Percentiles rank a stretch among this genome's conserved stretches.
Evolutionary conservation across 2,888 invertebrate genomes (phyloP).

Genomic region (Netelia inedita): DNA sequence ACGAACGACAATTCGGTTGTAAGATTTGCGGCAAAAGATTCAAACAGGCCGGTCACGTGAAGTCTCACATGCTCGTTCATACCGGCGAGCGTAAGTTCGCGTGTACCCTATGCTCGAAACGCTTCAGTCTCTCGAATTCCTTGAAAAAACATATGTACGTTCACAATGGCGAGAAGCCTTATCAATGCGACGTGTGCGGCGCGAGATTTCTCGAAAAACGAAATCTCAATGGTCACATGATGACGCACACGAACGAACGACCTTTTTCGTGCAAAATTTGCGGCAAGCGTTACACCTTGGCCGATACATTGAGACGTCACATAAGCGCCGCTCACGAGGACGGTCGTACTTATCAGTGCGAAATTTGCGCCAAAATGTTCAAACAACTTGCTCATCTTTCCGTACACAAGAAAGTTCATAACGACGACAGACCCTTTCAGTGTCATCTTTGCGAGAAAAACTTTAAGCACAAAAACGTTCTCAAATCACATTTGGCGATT

Average conservation of each 20-base stretch:
- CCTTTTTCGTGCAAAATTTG: conserved; percentile 80
- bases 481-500: conserved; percentile 85
- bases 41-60: conserved; percentile 85
- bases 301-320: conserved; percentile 79
- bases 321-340: conserved; percentile 80
- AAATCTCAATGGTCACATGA: conserved; percentile 78
- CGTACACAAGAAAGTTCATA: conserved; percentile 85
- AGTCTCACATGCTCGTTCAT: conserved; percentile 85
- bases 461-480: conserved; percentile 86
- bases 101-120: conserved; percentile 86
- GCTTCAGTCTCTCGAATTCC: conserved; percentile 85
- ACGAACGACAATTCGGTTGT: conserved; percentile 84
- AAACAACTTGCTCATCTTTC: conserved; percentile 80
- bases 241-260: conserved; percentile 81
- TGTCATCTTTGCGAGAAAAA: conserved; percentile 86
- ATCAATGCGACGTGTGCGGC: conserved; percentile 80
- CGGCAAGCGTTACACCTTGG: conserved; percentile 80
- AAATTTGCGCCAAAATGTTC: conserved; percentile 82
- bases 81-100: conserved; percentile 86
- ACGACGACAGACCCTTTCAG: conserved; percentile 85
- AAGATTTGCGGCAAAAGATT: conserved; percentile 86
- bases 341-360: conserved; percentile 80
- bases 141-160: conserved; percentile 85
- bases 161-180: conserved; percentile 83
- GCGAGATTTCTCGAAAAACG: conserved; percentile 79